Base-by-base conservation (phyloP, 2,888 invertebrate species). In the Deilephila porcellus region DNA sequence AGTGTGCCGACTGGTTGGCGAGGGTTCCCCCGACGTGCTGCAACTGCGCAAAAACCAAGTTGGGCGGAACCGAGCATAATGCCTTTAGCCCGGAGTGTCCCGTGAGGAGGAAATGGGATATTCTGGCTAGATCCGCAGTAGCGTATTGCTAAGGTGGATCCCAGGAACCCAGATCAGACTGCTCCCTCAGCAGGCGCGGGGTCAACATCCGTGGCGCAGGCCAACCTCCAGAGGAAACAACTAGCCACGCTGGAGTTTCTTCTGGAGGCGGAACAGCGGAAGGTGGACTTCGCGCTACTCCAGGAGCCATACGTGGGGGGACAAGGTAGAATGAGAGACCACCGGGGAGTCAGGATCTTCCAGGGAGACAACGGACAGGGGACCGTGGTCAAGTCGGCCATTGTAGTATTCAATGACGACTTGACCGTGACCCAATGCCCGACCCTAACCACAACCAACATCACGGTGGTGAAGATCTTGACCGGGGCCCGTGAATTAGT, bases 121-220 rank as follows among this genome's bases (percentile, higher is more conserved):
- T 14, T 1, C 19, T 76, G 17, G 79, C 79, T 0, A 4, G 77
- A n/a, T 34, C 77, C 0, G 52, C 73, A 1, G 70, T 76, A 19
- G 73, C 75, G 0, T 79, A 77, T n/a, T 77, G 79, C 73, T 79
- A 60, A 79, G 60, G 76, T 53, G 4, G 32, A 19, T 25, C 53
- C 20, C 29, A 29, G 34, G n/a, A 60, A 59, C 32, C 32, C 11
- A n/a, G 52, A n/a, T 17, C 6, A 14, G 25, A 32, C 56, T 59
- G 5, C 29, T 29, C 4, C n/a, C 8, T 11, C 17, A 56, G 17
- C 14, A 14, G 70, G 29, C 7, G 71, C 53, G 56, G 53, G 72
- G 19, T 3, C 60, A 14, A 29, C 29, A 14, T 7, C 8, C 8
- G 64, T 71, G 1, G 53, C 34, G 11, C 75, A 75, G 37, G 70